These are phyloP conservation scores for Hydropsyche betteni DNA, from an alignment of 2,888 invertebrate species.

Conservation along the genomic window DNA sequence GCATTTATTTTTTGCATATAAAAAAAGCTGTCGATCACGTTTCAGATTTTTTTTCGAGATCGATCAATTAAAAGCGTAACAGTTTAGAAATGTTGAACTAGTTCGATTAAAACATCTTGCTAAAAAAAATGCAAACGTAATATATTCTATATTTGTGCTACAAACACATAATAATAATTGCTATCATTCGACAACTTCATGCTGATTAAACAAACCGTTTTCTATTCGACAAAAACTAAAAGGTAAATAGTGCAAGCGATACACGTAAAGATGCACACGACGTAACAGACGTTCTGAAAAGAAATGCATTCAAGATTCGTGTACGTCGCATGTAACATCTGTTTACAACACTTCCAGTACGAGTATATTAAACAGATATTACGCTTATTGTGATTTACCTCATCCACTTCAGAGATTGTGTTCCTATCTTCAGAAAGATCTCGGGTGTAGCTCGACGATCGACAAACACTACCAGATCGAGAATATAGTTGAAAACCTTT, in stretches of 20 bases:
- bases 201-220: background rate
- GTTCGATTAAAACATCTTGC: background rate
- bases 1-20: no score
- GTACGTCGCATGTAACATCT: background rate
- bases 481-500: constrained; percentile 80
- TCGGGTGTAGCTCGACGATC: constrained; percentile 58
- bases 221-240: background rate
- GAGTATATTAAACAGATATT: background rate
- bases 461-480: constrained; percentile 65
- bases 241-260: background rate
- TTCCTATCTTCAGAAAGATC: constrained; percentile 72
- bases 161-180: background rate
- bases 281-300: background rate
- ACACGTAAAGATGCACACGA: background rate
- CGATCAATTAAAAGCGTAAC: no score
- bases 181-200: background rate
- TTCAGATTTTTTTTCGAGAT: no score
- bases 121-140: background rate
- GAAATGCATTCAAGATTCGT: background rate
- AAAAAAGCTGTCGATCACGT: no score
- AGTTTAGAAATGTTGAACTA: no score
- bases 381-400: constrained; percentile 60
- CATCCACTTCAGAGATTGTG: constrained; percentile 72
- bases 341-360: no score
- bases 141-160: background rate